These are phyloP conservation scores for Crotophaga sulcirostris DNA, from an alignment of 2,113 vertebrate genomes.

Conservation along the genomic window DNA sequence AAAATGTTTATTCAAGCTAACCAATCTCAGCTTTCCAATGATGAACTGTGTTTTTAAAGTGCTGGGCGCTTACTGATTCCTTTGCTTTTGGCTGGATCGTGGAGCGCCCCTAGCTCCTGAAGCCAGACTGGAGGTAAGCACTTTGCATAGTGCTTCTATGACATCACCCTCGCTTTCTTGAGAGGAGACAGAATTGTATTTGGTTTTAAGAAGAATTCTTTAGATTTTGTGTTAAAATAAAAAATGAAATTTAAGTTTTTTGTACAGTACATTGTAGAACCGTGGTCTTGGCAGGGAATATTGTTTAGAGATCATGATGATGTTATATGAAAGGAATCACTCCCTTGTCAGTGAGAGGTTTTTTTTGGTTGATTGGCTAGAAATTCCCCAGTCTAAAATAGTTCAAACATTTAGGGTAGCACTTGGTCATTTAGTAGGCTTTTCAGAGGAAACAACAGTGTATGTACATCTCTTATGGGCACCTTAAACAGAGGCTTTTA, in stretches of 20 bases:
- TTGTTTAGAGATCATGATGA: not conserved
- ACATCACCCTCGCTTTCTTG: not conserved
- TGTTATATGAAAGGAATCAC: not conserved
- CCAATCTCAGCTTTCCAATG: not conserved
- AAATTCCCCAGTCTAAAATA: not conserved
- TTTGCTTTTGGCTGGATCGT: not conserved
- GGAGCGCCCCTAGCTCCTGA: not conserved
- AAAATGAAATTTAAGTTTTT: not conserved
- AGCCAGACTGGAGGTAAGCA: not conserved
- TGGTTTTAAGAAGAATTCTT: not conserved
- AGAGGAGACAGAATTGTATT: not conserved
- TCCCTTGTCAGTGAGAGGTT: not conserved
- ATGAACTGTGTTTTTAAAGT: not conserved
- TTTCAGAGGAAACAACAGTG: not conserved
- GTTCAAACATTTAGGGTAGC: not conserved
- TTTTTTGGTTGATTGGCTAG: not conserved
- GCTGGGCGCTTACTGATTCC: not conserved
- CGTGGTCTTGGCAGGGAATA: not conserved
- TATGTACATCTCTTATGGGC: not conserved
- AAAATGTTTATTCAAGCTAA: not conserved
- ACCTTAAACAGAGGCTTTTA: not conserved
- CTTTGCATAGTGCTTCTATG: not conserved
- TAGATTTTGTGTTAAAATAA: not conserved
- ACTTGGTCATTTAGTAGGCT: not conserved
- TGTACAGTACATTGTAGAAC: not conserved